Percentiles rank a stretch among this genome's conserved stretches.
These are phyloP conservation scores for Cyclopterus lumpus DNA, from an alignment of 2,797 vertebrate species.

Conservation along the genomic window DNA sequence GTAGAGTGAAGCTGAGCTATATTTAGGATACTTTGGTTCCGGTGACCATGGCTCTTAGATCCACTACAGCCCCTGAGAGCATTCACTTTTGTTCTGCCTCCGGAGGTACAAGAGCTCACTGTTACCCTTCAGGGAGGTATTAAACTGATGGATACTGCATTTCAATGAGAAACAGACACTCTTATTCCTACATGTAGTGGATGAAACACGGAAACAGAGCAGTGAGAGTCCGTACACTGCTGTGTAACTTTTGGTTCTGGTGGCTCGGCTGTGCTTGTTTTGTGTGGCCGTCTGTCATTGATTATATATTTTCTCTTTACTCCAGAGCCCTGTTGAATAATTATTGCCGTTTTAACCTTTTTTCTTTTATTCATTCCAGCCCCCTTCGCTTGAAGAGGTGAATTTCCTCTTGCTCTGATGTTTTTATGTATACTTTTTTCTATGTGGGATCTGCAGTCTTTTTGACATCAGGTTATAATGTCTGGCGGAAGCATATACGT, in stretches of 20 bases:
- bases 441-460: constrained; percentile 18
- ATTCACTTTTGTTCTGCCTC: constrained; percentile 70
- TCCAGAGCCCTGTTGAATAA: constrained; percentile 38
- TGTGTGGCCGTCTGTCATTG: constrained; percentile 39
- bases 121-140: constrained; percentile 67
- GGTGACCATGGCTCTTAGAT: constrained; percentile 67
- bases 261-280: constrained; percentile 27
- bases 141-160: constrained; percentile 63
- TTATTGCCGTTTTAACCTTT: constrained; percentile 48
- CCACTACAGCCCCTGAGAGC: constrained; percentile 61
- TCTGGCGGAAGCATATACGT: constrained; percentile 31
- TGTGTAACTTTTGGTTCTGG: constrained; percentile 23
- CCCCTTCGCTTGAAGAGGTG: constrained; percentile 7
- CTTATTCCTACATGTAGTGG: constrained; percentile 32
- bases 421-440: constrained; percentile 30
- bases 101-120: constrained; percentile 57
- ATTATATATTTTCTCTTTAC: constrained; percentile 41
- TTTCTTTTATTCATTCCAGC: constrained; percentile 44
- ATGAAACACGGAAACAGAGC: constrained; percentile 34
- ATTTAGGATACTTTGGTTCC: constrained; percentile 74
- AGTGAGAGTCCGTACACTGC: neutral
- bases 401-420: constrained; percentile 17
- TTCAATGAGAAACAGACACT: constrained; percentile 63
- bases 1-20: constrained; percentile 64
- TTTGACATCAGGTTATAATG: constrained; percentile 44